phyloP scores from a whole-genome alignment of 2,888 invertebrate species.

The Nomada fucata region DNA sequence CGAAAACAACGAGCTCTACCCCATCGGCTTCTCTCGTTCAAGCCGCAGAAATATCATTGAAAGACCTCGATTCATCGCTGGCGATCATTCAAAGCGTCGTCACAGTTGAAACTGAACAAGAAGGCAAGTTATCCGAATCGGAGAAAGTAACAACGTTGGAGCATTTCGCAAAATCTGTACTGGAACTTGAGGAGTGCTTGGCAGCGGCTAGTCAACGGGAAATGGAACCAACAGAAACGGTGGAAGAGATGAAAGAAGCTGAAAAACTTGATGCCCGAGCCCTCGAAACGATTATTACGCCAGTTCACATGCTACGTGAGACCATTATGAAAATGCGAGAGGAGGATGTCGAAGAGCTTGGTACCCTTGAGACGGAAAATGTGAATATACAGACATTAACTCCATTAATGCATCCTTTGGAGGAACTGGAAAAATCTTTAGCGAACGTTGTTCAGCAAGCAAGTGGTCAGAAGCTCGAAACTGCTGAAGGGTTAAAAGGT shows the following conservation, averaged over 20 bases:
- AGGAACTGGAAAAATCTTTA: conserved; percentile 52
- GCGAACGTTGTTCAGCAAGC: conserved; percentile 44
- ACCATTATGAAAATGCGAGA: conserved; percentile 58
- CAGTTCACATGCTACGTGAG: conserved; percentile 56
- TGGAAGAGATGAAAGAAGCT: neutral
- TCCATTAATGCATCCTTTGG: conserved; percentile 56
- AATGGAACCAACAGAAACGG: neutral
- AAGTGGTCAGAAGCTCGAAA: conserved; percentile 29
- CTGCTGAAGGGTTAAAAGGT: conserved; percentile 42
- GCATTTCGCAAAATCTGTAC: conserved; percentile 79
- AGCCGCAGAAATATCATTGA: conserved; percentile 48
- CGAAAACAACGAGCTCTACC: conserved; percentile 21
- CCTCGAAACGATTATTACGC: conserved; percentile 58
- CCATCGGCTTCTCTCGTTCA: neutral
- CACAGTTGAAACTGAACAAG: neutral
- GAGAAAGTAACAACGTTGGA: conserved; percentile 74
- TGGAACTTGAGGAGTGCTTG: conserved; percentile 49
- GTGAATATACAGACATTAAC: conserved; percentile 30
- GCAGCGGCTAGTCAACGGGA: conserved; percentile 19
- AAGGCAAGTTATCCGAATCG: conserved; percentile 39
- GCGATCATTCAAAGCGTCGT: conserved; percentile 42
- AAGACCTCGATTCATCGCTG: conserved; percentile 48
- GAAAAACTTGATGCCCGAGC: conserved; percentile 36
- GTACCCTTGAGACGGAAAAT: conserved; percentile 15
- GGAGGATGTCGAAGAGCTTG: conserved; percentile 39